These are phyloP conservation scores for Columba guinea DNA, from an alignment of 2,797 vertebrate genomes.

Conservation along the genomic window DNA sequence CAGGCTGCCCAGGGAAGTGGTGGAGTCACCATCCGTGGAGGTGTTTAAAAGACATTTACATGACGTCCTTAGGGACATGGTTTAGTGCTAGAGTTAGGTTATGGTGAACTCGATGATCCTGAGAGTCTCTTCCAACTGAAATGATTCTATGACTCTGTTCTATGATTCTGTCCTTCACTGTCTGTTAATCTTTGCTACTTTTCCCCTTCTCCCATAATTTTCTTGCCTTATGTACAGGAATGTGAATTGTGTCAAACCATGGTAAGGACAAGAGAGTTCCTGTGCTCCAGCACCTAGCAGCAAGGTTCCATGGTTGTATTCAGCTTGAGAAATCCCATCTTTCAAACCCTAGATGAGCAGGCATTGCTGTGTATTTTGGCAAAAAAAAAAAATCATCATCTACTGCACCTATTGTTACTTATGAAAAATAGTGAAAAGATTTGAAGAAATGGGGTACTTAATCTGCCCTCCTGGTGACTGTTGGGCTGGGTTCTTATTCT, in stretches of 20 bases:
- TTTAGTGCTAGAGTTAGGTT: no score
- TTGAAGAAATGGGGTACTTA: neutral
- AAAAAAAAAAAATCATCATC: neutral
- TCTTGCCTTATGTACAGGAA: neutral
- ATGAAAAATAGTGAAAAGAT: neutral
- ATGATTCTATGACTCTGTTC: no score
- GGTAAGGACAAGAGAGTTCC: neutral
- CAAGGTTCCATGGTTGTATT: rapidly evolving
- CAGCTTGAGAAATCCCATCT: rapidly evolving
- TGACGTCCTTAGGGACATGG: no score
- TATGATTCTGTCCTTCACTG: neutral
- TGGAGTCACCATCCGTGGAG: no score
- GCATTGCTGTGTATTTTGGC: neutral
- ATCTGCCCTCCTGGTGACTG: neutral
- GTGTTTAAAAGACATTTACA: no score
- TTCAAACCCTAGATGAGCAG: neutral
- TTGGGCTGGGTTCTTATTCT: neutral
- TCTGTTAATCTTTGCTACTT: constrained; percentile 13
- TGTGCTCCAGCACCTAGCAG: neutral
- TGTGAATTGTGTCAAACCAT: neutral
- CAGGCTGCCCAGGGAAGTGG: no score
- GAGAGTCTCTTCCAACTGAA: no score
- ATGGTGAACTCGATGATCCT: no score
- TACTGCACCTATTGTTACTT: neutral
- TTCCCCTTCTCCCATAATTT: neutral